Base-by-base conservation (phyloP, 1,140 invertebrate species). In the Idris sp. region DNA sequence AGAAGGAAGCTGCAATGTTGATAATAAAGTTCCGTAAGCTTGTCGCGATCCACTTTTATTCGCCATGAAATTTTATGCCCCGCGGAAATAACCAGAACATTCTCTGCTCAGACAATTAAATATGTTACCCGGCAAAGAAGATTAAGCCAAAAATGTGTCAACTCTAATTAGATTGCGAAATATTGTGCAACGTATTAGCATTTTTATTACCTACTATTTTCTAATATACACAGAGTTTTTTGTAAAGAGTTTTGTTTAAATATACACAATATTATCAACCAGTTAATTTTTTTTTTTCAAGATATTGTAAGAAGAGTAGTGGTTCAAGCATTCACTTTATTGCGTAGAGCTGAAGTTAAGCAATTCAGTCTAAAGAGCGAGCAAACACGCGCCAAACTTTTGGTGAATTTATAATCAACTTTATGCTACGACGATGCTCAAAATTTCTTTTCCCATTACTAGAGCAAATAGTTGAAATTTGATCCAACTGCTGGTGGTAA, bases 21-120 rank as follows among this genome's bases (percentile, higher is more conserved):
- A 74, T 68, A 62, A 67, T 53, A 56, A 59, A 54, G 69, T 64
- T 65, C 43, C 40, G 56, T 44, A 56, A 71, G 35, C 56, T 59
- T 26, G 28, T 38, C 31, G 19, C 22, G 0, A 18, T 6, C 30
- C 13, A 10, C 3, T 16, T 61, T 48, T 33, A 48, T 46, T 46
- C n/a, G 10, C 31, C 28, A n/a, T 35, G 25, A 44, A 36, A 40
- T 41, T 36, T 53, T 51, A 35, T 36, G 25, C 48, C 46, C 19
- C 13, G 28, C 38, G 46, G 36, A 53, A 64, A 44, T 2, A 6
- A 22, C 2, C 3, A 22, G 19, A 22, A 6, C 19, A 22, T 6
- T 22, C 6, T 22, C 6, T 64, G 18, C 14, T 26, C 18, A 9
- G n/a, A 2, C 9, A 11, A 26, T 11, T 53, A 22, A 4, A 28